Evolutionary conservation across 2,797 vertebrate genomes (phyloP), one percentile per base, ranked within the genome.

Genomic region (Philypnodon macrostomus): DNA sequence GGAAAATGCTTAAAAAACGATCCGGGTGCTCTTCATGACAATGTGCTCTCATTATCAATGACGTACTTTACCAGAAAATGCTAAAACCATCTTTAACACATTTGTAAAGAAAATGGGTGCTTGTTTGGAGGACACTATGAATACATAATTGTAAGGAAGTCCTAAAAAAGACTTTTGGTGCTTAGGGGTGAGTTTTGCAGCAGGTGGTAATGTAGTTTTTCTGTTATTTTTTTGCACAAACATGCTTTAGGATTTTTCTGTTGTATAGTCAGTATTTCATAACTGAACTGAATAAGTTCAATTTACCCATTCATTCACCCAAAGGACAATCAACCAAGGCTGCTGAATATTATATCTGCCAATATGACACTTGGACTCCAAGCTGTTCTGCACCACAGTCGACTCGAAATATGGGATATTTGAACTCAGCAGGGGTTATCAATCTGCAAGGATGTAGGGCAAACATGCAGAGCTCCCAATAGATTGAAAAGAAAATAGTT

Each of bases 391-490:
- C 48, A 36, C 30, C 44, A 47, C 58, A 41, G 23, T 46, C 44
- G 39, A 36, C 15, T 38, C n/a, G 27, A 27, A 44, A 26, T 24
- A 21, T 10, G 40, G 8, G 31, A 30, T 15, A 35, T 48, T 33
- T 49, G 48, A 62, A 53, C 42, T 5, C 36, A 13, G 26, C 14
- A 0, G 26, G 15, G 51, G 27, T 13, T 17, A 38, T 58, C 51
- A 55, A 61, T 34, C 63, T 2, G 60, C 32, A 45, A 59, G 24
- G 48, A 67, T 68, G 27, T 60, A 32, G 56, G 52, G 1, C 55
- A 68, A 60, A 67, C 56, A 56, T 70, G 59, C 56, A 35, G 26
- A 65, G 70, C 42, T 2, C 17, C 9, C 6, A 12, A 19, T 2
- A 15, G 33, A 30, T 53, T 13, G 15, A 16, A 31, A 17, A 18